phyloP scores from a whole-genome alignment of 2,888 invertebrate species.

The Onchidella celtica region DNA sequence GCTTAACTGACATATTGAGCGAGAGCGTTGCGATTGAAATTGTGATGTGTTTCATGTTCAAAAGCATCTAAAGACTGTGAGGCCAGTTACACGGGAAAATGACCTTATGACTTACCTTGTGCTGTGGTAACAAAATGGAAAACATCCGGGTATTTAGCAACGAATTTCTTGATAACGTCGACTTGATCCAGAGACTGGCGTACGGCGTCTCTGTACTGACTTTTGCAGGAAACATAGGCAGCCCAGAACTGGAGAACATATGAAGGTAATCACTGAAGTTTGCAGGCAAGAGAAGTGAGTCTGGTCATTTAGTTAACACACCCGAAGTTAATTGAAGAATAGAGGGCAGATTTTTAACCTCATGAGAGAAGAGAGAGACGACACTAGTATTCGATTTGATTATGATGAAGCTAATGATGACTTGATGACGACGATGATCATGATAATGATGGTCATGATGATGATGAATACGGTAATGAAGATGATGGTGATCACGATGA shows the following conservation, averaged over 20 bases:
- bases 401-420: neutral
- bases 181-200: constrained; percentile 92
- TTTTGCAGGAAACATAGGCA: constrained; percentile 90
- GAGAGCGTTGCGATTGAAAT: no score
- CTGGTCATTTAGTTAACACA: neutral
- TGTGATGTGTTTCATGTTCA: no score
- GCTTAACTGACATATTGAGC: no score
- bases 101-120: constrained; percentile 84
- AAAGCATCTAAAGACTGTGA: no score
- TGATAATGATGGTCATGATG: no score
- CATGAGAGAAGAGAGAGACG: no score
- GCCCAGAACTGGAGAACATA: constrained; percentile 89
- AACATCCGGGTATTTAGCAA: constrained; percentile 89
- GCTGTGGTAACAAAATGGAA: constrained; percentile 84
- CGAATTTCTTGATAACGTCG: constrained; percentile 90
- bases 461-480: no score
- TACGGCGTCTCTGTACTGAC: constrained; percentile 91
- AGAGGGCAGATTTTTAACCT: no score
- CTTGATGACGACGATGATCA: no score
- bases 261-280: neutral
- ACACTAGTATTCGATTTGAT: neutral
- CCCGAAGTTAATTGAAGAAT: no score
- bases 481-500: no score
- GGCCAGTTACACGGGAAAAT: no score
- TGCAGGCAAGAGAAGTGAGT: neutral